Base-by-base conservation (phyloP, 2,113 vertebrate species). In the Anser cygnoides region DNA sequence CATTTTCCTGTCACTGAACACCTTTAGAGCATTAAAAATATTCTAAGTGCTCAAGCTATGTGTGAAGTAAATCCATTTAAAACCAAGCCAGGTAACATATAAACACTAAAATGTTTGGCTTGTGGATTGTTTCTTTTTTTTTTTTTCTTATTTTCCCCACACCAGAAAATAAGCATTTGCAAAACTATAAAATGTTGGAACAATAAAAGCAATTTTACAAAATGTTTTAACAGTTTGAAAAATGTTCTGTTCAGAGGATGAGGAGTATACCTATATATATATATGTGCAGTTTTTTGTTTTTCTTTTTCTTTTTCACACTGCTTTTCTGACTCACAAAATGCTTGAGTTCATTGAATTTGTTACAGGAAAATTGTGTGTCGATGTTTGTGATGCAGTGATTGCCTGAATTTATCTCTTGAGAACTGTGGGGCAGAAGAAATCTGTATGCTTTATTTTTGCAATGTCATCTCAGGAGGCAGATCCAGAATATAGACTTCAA, bases 1-100 rank as follows among this genome's bases (percentile, higher is more conserved):
- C 83, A 90, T 92, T 92, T 93, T 93, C 71, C 85, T 94, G 74
- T 96, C 91, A 89, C 92, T 68, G 61, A 95, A 61, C 87, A 88
- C 79, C 87, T 95, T 95, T 83, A 89, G 19, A 75, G 58, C 86
- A 71, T 92, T 84, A 84, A 61, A 93, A 83, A 84, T 89, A 66
- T 91, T 70, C 66, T 84, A 95, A 95, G 80, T 89, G 84, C 67
- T 96, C 84, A 93, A 94, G 84, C 46, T 73, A 44, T 7, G 74
- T 33, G 22, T 29, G 55, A 75, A 95, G 39, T 66, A 76, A 92
- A 94, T 73, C 58, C 83, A 72, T 74, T 96, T 93, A 81, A 89
- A 93, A 78, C 33, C 13, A 77, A 90, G 57, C 37, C 52, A 35
- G 59, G 55, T 62, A 83, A 93, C 84, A 49, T 31, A 92, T n/a